Evolutionary conservation across 2,797 vertebrate genomes (phyloP).

Genomic region (Silurus lanzhouensis): DNA sequence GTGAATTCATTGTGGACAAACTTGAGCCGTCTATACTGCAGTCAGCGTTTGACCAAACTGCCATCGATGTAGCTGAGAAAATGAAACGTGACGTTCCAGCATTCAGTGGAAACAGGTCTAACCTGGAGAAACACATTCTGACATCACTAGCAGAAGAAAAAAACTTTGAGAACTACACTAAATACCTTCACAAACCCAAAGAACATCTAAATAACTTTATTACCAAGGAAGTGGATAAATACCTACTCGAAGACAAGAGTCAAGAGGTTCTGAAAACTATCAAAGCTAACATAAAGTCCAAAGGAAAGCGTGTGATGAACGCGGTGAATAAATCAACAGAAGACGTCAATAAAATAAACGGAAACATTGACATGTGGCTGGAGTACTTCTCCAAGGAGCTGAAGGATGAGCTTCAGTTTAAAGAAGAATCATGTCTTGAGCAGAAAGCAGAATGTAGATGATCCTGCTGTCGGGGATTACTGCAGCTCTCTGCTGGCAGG

Average conservation of each 20-base stretch:
- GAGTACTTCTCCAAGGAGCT: constrained; percentile 61
- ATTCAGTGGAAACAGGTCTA: constrained; percentile 62
- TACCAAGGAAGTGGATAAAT: constrained; percentile 35
- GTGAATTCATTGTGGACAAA: constrained; percentile 57
- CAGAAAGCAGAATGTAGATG: constrained; percentile 35
- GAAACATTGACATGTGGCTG: constrained; percentile 62
- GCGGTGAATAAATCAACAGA: constrained; percentile 16
- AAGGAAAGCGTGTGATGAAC: background rate
- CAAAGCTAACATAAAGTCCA: background rate
- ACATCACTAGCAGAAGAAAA: constrained; percentile 63
- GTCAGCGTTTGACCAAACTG: constrained; percentile 43
- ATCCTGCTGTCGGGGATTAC: no score
- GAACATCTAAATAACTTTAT: constrained; percentile 58
- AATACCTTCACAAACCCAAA: constrained; percentile 52
- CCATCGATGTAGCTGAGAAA: constrained; percentile 54
- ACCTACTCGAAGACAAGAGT: constrained; percentile 21
- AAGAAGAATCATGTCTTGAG: constrained; percentile 56
- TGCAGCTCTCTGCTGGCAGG: no score
- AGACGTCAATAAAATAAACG: background rate
- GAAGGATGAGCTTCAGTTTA: constrained; percentile 57
- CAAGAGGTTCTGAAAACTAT: constrained; percentile 14
- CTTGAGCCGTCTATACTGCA: constrained; percentile 50
- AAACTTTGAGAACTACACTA: constrained; percentile 63
- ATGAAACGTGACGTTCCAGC: constrained; percentile 52
- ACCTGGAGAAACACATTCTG: constrained; percentile 67